Evolutionary conservation across 2,113 vertebrate genomes (phyloP), one percentile per base, ranked within the genome.

Genomic region (Bubo blakistoni): DNA sequence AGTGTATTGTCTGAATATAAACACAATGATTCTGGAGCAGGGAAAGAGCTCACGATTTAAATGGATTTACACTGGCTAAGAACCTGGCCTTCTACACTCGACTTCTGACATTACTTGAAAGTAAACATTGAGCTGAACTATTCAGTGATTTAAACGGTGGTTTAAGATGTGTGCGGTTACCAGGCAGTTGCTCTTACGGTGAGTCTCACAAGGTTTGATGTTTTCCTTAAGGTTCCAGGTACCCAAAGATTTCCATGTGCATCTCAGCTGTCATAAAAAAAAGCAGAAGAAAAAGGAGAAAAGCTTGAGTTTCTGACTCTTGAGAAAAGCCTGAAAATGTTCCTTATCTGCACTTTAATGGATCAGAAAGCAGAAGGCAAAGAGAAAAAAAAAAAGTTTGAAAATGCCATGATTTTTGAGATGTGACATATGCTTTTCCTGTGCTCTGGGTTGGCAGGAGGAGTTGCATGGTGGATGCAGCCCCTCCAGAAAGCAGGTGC

Each of bases 41-140:
- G 69, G 90, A 80, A 66, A 49, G 94, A 85, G 92, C 74, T 51
- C 34, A 10, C 0, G 18, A 92, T 89, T 95, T 87, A 91, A 91
- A 94, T 90, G 94, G 95, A 90, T 96, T 97, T 95, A 91, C 52
- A 30, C 81, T 88, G 94, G 84, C 94, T 88, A 73, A 80, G 91
- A 94, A 96, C 90, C 90, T 81, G 84, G 95, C 91, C 97, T 96
- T 97, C 95, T 58, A 63, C 86, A 42, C 90, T 94, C 88, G 5
- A 87, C 96, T 94, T 92, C 97, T 97, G 96, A 97, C 95, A 95
- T 96, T 94, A 95, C 96, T 97, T 97, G 96, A 97, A 97, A 97
- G 96, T 95, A 97, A 97, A 96, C 92, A 81, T 17, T 30, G 85
- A 93, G 85, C 90, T 90, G 86, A 86, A 57, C 86, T 90, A 30